phyloP scores from a whole-genome alignment of 1,140 invertebrate species.

The Venustaconcha ellipsiformis region DNA sequence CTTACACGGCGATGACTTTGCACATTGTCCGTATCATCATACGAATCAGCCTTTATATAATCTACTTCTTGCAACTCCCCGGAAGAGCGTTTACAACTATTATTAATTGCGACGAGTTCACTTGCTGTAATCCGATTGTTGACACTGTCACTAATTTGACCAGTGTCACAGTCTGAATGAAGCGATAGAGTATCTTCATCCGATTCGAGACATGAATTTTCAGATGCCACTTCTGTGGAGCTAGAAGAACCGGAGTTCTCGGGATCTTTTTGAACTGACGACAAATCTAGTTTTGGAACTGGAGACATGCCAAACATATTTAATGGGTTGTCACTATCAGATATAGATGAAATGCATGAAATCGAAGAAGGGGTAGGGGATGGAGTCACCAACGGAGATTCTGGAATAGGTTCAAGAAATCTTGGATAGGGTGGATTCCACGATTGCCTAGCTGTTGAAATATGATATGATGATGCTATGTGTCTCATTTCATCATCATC shows the following conservation, averaged over 20 bases:
- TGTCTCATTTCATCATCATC: not conserved
- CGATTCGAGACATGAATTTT: not conserved
- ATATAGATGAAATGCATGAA: slow-evolving; percentile 18
- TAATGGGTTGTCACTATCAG: slow-evolving; percentile 17
- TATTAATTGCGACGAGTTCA: slow-evolving; percentile 8
- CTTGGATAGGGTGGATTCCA: slow-evolving; percentile 14
- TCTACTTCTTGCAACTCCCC: slow-evolving; percentile 22
- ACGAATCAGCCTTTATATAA: slow-evolving; percentile 10
- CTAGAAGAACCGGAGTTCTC: not conserved
- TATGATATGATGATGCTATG: not conserved
- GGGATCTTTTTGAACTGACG: not conserved
- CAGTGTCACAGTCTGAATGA: slow-evolving; percentile 5
- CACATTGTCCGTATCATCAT: slow-evolving; percentile 11
- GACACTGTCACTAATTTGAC: slow-evolving; percentile 13
- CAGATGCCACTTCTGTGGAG: slow-evolving; percentile 10
- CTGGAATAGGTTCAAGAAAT: slow-evolving; percentile 17
- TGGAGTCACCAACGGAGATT: slow-evolving; percentile 13
- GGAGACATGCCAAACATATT: slow-evolving; percentile 26
- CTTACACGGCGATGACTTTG: not conserved
- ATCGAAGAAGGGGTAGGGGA: slow-evolving; percentile 19
- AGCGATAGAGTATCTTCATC: not conserved
- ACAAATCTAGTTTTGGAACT: not conserved
- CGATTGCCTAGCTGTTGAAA: not conserved
- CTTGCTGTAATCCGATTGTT: slow-evolving; percentile 14
- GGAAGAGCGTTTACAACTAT: slow-evolving; percentile 6